Conservation (phyloP, 2,797 vertebrate genomes). For the Moxostoma hubbsi region DNA sequence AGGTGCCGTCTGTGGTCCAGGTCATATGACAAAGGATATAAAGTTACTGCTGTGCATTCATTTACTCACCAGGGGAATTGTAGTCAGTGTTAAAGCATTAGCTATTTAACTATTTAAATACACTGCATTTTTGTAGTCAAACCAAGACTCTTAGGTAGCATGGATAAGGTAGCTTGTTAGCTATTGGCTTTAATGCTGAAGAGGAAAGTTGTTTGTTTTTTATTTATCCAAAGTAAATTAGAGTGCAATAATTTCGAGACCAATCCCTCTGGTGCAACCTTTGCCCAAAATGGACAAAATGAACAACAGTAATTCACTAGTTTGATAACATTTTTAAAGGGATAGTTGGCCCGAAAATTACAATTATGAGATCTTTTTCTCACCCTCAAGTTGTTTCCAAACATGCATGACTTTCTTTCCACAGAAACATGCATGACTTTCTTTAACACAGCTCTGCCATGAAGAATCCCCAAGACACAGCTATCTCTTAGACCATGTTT, state of each 20-base stretch:
- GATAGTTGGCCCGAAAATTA: no score
- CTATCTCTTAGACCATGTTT: no score
- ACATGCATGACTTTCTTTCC: no score
- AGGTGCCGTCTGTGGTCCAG: constrained; percentile 66
- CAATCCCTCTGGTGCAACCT: not conserved
- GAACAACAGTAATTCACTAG: not conserved
- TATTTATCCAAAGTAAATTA: not conserved
- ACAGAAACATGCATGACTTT: no score
- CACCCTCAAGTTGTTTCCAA: no score
- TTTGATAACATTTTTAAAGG: not conserved
- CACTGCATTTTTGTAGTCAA: not conserved
- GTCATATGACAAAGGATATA: constrained; percentile 76
- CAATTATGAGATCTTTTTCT: no score
- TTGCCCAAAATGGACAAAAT: not conserved
- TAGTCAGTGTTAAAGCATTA: constrained; percentile 18
- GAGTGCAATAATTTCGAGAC: not conserved
- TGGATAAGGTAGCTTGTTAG: not conserved
- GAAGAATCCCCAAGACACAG: no score
- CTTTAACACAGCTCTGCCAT: no score
- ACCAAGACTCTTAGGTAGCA: not conserved
- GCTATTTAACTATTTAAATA: constrained; percentile 5
- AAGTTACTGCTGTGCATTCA: constrained; percentile 77
- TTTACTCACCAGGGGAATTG: constrained; percentile 50
- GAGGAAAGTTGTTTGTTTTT: not conserved
- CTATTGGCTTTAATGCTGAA: not conserved